A percentile compares a stretch with the other conserved stretches of the same genome.
These are phyloP conservation scores for Lates calcarifer DNA, from an alignment of 2,113 vertebrate genomes.

Conservation along the genomic window DNA sequence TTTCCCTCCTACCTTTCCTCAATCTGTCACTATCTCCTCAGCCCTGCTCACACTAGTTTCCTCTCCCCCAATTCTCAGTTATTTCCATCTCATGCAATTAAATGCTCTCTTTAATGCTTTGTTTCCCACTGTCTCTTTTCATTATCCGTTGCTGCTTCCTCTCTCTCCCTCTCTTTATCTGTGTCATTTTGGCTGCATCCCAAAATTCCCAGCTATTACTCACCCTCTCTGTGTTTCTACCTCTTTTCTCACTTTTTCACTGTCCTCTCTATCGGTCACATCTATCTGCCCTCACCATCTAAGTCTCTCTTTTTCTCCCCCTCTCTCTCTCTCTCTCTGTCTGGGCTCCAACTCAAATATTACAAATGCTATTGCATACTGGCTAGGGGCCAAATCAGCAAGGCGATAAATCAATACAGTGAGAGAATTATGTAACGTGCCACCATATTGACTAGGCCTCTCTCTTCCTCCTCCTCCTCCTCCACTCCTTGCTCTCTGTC, in stretches of 20 bases:
- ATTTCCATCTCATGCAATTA: conserved; percentile 61
- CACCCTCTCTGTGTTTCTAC: conserved; percentile 13
- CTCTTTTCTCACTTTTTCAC: conserved; percentile 18
- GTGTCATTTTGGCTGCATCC: conserved; percentile 62
- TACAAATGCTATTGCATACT: conserved; percentile 60
- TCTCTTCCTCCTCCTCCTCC: conserved; percentile 4
- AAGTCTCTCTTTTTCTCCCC: conserved; percentile 10
- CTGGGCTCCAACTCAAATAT: conserved; percentile 67
- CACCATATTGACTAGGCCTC: conserved; percentile 52
- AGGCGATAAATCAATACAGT: conserved; percentile 78
- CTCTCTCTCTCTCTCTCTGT: not conserved
- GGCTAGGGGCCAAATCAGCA: conserved; percentile 74
- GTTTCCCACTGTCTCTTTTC: conserved; percentile 59
- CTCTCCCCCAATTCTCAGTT: conserved; percentile 23
- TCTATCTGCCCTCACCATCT: conserved; percentile 51
- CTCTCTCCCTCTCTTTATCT: conserved; percentile 47
- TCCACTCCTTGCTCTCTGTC: conserved; percentile 13
- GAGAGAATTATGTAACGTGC: conserved; percentile 77
- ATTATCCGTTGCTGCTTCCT: conserved; percentile 43
- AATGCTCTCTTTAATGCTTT: conserved; percentile 62
- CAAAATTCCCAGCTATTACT: conserved; percentile 53
- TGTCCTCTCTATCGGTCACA: conserved; percentile 39
- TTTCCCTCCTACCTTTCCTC: conserved; percentile 16
- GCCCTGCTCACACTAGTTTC: conserved; percentile 9
- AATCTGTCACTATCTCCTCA: conserved; percentile 41